Base-by-base conservation (phyloP, 2,113 vertebrate species). In the Leiothrix lutea region DNA sequence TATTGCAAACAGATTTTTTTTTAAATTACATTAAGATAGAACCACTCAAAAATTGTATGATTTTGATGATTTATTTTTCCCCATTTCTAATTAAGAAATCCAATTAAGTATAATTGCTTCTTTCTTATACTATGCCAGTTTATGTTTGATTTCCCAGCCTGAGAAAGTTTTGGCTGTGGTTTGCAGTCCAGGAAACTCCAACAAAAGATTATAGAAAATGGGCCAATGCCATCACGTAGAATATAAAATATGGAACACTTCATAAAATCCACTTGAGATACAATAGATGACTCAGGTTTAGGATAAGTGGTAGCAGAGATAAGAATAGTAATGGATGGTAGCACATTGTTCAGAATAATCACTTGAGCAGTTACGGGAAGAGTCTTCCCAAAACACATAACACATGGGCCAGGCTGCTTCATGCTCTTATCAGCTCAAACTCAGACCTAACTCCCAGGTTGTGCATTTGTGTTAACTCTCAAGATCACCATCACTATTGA, bases 251-350 rank as follows among this genome's bases (percentile, higher is more conserved):
- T 51, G 62, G 42, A 86, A 71, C 31, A 23, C 28, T 94, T 66
- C 40, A 33, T 87, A 89, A 92, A 94, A 92, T 60, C 69, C 86
- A 92, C 80, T 95, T 94, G 58, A 92, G 72, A 60, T 92, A 96
- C 94, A 95, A 96, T 91, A 91, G 91, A 67, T 92, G 96, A 95
- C 69, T 92, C 92, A 89, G 61, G 45, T 78, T 83, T 91, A 89
- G 83, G 80, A 53, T 62, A 95, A 96, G 73, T 86, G 81, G 77
- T 64, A 84, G 65, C 53, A 86, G 56, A 97, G 95, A 95, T 95
- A 95, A 96, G 93, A 65, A 84, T n/a, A 78, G 57, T 89, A 97
- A 97, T 86, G 77, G 69, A 89, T 78, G 42, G 25, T 31, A 81
- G 29, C 47, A 58, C 70, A 96, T 95, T 95, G 89, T 89, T 95